Base-by-base conservation (phyloP, 2,113 vertebrate species). In the Amblyopsis rosae region DNA sequence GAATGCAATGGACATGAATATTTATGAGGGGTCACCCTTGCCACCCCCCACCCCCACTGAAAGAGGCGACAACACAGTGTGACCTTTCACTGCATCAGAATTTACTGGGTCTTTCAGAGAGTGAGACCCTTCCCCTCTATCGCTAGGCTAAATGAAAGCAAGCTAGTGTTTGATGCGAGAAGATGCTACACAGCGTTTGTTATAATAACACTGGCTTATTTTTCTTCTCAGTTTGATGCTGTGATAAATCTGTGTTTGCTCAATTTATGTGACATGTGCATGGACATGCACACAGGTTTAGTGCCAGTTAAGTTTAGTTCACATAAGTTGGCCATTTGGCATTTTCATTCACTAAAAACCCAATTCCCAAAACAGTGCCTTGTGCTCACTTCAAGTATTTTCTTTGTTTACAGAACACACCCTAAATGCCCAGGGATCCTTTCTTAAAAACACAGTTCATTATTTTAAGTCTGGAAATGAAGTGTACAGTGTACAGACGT, bases 31-130 rank as follows among this genome's bases (percentile, higher is more conserved):
- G 60, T 74, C 63, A 80, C 74, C 59, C 70, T 59, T 49, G 54
- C n/a, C 77, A 87, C 80, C 26, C 26, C 26, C 26, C 26, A 26
- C 26, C 26, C 26, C 26, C 26, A 26, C 26, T 26, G 26, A 26
- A 26, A 26, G 26, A 26, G 26, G 26, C 26, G 26, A 41, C 35
- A 41, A 83, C 87, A 90, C 87, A 90, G 79, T 77, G 67, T 77
- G 67, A 87, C 76, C 89, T 87, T 88, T 89, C 78, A 88, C 80
- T 78, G 26, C 66, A 63, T 13, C 54, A 12, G 65, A 81, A 77
- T 89, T 88, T 87, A 87, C 75, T 62, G 73, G 76, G 68, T 68
- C 82, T 71, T 72, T 79, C 77, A 88, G 82, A 77, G 87, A 85
- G 78, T 70, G 3, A 8, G 54, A 51, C 19, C 45, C 72, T 65